A percentile compares a stretch with the other conserved stretches of the same genome.
phyloP scores from a whole-genome alignment of 2,797 vertebrate species.

The Corythornis leucogaster region DNA sequence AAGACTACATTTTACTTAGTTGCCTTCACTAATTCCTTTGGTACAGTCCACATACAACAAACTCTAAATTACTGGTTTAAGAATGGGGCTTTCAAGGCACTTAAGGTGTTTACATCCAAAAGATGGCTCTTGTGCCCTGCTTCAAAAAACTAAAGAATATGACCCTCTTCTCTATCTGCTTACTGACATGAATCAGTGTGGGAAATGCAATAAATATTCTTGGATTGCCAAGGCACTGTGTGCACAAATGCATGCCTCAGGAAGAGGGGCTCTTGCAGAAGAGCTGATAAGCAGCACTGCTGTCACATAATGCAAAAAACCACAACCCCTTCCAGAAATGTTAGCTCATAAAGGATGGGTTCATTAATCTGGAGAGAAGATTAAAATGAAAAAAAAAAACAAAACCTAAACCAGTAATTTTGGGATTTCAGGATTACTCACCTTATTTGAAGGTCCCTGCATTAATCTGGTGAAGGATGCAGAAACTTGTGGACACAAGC shows the following conservation, averaged over 20 bases:
- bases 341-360: neutral
- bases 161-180: neutral
- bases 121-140: neutral
- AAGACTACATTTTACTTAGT: neutral
- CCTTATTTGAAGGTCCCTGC: neutral
- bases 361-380: neutral
- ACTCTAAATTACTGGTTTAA: neutral
- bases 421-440: neutral
- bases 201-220: neutral
- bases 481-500: neutral
- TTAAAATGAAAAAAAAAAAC: neutral
- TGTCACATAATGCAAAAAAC: neutral
- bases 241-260: neutral
- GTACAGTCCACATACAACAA: neutral
- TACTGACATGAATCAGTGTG: neutral
- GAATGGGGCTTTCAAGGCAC: neutral
- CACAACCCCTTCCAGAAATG: neutral
- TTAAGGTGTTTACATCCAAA: neutral
- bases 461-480: neutral
- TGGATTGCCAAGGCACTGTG: neutral
- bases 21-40: neutral
- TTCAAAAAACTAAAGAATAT: neutral
- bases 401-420: neutral
- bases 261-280: neutral
- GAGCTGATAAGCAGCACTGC: neutral